phyloP scores from a whole-genome alignment of 2,888 invertebrate species.

The Eupithecia insigniata region DNA sequence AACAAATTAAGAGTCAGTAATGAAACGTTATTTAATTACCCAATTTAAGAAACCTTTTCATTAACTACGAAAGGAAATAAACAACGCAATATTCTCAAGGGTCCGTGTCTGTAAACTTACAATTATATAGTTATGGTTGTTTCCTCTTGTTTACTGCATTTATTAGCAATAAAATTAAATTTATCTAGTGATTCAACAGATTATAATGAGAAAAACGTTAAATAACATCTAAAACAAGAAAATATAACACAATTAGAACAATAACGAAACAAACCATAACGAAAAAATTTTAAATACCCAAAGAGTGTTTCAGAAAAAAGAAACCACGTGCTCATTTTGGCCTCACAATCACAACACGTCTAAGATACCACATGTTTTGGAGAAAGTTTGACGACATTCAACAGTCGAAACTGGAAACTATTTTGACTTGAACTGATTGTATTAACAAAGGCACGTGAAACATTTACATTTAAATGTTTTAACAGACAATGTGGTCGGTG shows the following conservation, averaged over 20 bases:
- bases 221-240: not conserved
- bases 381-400: constrained; percentile 63
- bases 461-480: constrained; percentile 17
- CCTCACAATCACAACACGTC: constrained; percentile 46
- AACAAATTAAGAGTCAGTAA: not conserved
- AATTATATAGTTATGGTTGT: constrained; percentile 28
- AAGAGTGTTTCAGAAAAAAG: constrained; percentile 29
- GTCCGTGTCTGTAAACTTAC: constrained; percentile 12
- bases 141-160: constrained; percentile 17
- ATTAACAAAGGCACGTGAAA: constrained; percentile 23
- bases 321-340: constrained; percentile 49
- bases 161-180: constrained; percentile 6
- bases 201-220: constrained; percentile 7
- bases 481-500: constrained; percentile 16
- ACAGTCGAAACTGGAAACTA: constrained; percentile 45
- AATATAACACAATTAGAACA: not conserved
- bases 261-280: not conserved
- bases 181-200: not conserved
- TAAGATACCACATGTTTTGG: constrained; percentile 26
- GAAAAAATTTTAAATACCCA: constrained; percentile 4
- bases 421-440: constrained; percentile 32
- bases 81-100: constrained; percentile 28
- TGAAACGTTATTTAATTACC: not conserved
- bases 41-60: constrained; percentile 10
- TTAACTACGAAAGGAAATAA: constrained; percentile 6